Conservation (phyloP, 2,888 invertebrate species). For the Drosophila prostipennis region DNA sequence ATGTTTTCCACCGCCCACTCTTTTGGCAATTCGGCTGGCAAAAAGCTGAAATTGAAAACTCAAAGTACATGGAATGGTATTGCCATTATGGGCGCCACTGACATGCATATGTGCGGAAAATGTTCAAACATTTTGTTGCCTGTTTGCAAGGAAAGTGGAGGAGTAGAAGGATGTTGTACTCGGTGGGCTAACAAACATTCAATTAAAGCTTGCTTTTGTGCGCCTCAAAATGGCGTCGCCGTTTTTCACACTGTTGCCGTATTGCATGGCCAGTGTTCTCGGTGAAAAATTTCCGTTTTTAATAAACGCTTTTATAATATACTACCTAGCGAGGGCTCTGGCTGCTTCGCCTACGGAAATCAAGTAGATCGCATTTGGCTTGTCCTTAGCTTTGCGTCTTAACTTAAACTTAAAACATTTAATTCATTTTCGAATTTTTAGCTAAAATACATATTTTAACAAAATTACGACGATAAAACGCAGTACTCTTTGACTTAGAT, state of each 20-base stretch:
- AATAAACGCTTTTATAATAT: background rate
- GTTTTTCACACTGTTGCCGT: slow-evolving; percentile 66
- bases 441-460: too few relatives aligned
- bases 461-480: too few relatives aligned
- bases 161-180: slow-evolving; percentile 4
- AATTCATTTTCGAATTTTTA: too few relatives aligned
- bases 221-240: slow-evolving; percentile 64
- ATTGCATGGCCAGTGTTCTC: slow-evolving; percentile 19
- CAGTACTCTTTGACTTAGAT: too few relatives aligned
- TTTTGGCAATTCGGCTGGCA: slow-evolving; percentile 25
- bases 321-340: too few relatives aligned
- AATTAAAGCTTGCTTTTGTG: slow-evolving; percentile 77
- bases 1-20: slow-evolving; percentile 4
- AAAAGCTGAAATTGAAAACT: slow-evolving; percentile 75
- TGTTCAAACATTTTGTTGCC: slow-evolving; percentile 25
- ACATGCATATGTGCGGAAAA: slow-evolving; percentile 18
- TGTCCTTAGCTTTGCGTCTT: too few relatives aligned
- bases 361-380: background rate
- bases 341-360: too few relatives aligned
- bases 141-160: slow-evolving; percentile 14
- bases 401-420: too few relatives aligned
- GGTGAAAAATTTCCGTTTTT: slow-evolving; percentile 8
- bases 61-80: slow-evolving; percentile 68
- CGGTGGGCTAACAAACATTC: slow-evolving; percentile 68
- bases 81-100: slow-evolving; percentile 58